These are phyloP conservation scores for Musca vetustissima DNA, from an alignment of 1,140 invertebrate genomes.

Conservation along the genomic window DNA sequence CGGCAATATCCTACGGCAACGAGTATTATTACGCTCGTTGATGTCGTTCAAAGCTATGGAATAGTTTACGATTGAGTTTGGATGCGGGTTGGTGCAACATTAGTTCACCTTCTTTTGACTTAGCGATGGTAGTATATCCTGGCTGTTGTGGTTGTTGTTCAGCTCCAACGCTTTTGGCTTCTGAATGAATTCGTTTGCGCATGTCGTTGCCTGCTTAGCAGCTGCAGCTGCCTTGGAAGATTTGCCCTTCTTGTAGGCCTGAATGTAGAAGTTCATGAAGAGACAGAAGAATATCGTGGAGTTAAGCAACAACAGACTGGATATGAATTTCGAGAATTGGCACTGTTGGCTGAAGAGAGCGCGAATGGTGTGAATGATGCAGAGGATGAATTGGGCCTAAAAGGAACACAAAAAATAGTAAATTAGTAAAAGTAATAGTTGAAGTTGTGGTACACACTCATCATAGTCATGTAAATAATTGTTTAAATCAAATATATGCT, in stretches of 20 bases:
- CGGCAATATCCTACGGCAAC: too few relatives aligned
- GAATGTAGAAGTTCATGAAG: slow-evolving; percentile 89
- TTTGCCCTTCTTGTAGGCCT: slow-evolving; percentile 68
- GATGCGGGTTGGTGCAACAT: too few relatives aligned
- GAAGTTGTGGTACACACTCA: too few relatives aligned
- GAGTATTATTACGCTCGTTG: too few relatives aligned
- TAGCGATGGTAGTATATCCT: neutral
- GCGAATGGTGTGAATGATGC: slow-evolving; percentile 74
- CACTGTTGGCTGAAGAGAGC: slow-evolving; percentile 71
- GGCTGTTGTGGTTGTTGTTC: slow-evolving; percentile 27
- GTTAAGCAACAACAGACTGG: slow-evolving; percentile 77
- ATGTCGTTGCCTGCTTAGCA: neutral
- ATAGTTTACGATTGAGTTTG: too few relatives aligned
- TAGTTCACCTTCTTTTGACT: slow-evolving; percentile 13
- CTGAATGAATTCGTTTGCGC: slow-evolving; percentile 29
- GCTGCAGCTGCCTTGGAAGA: slow-evolving; percentile 40
- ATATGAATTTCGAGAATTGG: slow-evolving; percentile 75
- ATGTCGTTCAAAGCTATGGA: too few relatives aligned
- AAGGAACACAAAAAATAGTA: slow-evolving; percentile 41
- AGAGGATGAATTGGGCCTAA: slow-evolving; percentile 77
- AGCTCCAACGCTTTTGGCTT: slow-evolving; percentile 15
- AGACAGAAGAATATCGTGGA: slow-evolving; percentile 88
- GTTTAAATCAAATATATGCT: too few relatives aligned
- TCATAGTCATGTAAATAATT: too few relatives aligned
- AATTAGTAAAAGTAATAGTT: too few relatives aligned